These are phyloP conservation scores for Micronycteris hirsuta DNA, from an alignment of 2,113 vertebrate genomes.

Conservation along the genomic window DNA sequence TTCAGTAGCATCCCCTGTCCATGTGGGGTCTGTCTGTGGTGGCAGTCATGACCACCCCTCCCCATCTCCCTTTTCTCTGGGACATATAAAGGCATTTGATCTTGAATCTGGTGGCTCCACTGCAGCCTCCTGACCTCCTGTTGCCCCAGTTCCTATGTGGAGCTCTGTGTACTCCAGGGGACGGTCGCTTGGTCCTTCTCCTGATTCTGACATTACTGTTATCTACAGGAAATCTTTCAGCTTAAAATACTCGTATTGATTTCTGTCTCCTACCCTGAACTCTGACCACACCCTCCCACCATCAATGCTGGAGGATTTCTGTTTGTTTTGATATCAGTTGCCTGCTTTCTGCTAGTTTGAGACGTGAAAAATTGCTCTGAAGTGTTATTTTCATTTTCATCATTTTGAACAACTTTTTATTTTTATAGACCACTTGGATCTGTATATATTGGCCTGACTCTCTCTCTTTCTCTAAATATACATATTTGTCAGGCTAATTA, in stretches of 20 bases:
- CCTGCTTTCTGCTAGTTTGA: not conserved
- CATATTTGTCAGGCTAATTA: not conserved
- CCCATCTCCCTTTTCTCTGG: not conserved
- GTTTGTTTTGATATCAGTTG: not conserved
- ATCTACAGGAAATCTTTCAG: not conserved
- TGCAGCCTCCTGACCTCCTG: not conserved
- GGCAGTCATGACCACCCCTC: not conserved
- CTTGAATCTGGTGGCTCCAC: not conserved
- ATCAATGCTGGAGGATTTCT: not conserved
- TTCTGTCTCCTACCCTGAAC: not conserved
- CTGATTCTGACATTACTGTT: not conserved
- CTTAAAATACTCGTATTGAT: not conserved
- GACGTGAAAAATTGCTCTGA: not conserved
- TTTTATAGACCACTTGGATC: not conserved
- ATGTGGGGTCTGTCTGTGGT: not conserved
- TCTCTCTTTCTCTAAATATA: no score
- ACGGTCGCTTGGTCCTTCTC: not conserved
- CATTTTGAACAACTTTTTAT: not conserved
- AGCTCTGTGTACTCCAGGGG: not conserved
- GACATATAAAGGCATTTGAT: not conserved
- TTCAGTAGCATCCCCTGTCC: not conserved
- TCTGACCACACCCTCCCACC: not conserved
- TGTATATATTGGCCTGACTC: no score
- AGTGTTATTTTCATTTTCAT: not conserved
- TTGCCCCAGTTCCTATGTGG: rapidly evolving